A percentile compares a stretch with the other conserved stretches of the same genome.
phyloP scores from a whole-genome alignment of 2,888 invertebrate genomes.

The Chrysodeixis includens region DNA sequence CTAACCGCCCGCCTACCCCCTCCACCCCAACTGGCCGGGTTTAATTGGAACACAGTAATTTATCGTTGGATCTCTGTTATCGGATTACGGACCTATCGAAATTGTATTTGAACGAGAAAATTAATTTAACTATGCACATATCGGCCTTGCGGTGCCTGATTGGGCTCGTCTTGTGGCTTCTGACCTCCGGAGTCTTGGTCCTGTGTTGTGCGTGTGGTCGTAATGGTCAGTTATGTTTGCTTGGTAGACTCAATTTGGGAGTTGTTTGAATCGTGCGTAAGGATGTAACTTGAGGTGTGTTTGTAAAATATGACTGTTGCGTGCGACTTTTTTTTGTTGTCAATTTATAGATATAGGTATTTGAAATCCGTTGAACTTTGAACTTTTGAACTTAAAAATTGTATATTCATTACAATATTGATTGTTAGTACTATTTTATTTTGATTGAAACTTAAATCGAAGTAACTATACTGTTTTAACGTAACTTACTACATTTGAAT shows the following conservation, averaged over 20 bases:
- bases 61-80: constrained; percentile 77
- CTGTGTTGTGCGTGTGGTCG: neutral
- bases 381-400: no score
- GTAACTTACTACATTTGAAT: no score
- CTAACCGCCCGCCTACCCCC: constrained; percentile 28
- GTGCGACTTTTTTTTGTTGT: no score
- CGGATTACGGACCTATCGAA: constrained; percentile 76
- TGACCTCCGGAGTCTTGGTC: neutral
- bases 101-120: constrained; percentile 74
- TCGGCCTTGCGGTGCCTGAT: constrained; percentile 9
- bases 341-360: no score
- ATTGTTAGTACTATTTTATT: no score
- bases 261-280: neutral
- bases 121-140: constrained; percentile 70
- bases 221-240: neutral
- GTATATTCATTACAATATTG: no score
- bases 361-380: no score
- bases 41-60: constrained; percentile 78
- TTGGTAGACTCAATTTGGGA: neutral
- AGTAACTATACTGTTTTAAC: no score
- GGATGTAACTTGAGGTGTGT: neutral
- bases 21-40: constrained; percentile 61
- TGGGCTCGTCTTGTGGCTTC: constrained; percentile 21
- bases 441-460: no score
- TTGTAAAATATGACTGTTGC: neutral